Evolutionary conservation across 2,113 vertebrate genomes (phyloP), one percentile per base, ranked within the genome.

Genomic region (Solea solea): DNA sequence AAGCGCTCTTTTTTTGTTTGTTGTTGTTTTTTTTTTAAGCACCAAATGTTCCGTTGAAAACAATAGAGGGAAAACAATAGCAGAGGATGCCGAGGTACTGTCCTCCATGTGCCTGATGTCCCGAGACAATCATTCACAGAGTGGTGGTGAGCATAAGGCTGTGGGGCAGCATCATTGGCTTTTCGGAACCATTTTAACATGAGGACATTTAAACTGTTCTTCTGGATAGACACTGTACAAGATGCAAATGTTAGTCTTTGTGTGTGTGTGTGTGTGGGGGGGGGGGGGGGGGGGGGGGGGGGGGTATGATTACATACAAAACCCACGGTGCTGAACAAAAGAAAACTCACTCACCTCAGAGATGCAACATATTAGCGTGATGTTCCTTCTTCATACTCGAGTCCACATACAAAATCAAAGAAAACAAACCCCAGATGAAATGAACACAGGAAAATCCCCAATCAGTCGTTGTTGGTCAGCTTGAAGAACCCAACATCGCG

Each of bases 41-140:
- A 69, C 69, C 76, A 53, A 71, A 78, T 68, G 57, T 27, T 72
- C 69, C 69, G 46, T 27, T 81, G 82, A 76, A 77, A 87, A 91
- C 86, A 90, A 89, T 62, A 75, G 88, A 82, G 58, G 49, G 60
- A 48, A 85, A 81, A 90, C 89, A 86, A 90, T 59, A 75, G 86
- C 64, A n/a, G 76, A 46, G 69, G 44, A 46, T 3, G 9, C 60
- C 7, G 53, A 68, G 45, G 58, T 2, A 34, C 8, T 49, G 61
- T 56, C 63, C 72, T 78, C 68, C 81, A 46, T 71, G 69, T 73
- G 76, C 73, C 71, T 70, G 27, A 41, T 72, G 53, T 57, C 63
- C 72, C 71, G 42, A 81, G 56, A 58, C 62, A 64, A 48, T 65
- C 48, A 65, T 34, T 34, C 34, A 34, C 34, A 6, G 21, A 21